phyloP scores from a whole-genome alignment of 1,140 invertebrate genomes.

The Trigoniulus corallinus region DNA sequence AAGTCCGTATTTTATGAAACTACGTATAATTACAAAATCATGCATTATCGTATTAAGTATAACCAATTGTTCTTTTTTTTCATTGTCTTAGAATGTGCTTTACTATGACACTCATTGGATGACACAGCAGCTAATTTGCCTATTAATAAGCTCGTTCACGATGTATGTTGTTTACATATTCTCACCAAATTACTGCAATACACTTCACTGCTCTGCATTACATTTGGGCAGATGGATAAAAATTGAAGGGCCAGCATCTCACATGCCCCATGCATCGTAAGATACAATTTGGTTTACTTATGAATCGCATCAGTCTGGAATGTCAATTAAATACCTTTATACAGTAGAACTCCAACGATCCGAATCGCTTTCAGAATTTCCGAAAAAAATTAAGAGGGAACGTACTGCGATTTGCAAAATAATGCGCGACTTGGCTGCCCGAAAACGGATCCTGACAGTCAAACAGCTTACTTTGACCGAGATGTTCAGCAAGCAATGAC shows the following conservation, averaged over 20 bases:
- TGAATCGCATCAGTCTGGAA: not conserved
- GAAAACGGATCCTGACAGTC: no score
- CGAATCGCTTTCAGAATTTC: no score
- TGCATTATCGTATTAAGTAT: constrained; percentile 6
- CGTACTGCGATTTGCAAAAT: no score
- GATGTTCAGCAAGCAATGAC: no score
- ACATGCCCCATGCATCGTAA: constrained; percentile 40
- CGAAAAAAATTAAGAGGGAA: no score
- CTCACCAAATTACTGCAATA: constrained; percentile 64
- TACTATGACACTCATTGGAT: constrained; percentile 74
- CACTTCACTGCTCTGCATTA: constrained; percentile 66
- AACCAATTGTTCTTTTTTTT: constrained; percentile 12
- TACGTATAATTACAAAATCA: no score
- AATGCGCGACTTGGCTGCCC: no score
- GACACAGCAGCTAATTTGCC: constrained; percentile 59
- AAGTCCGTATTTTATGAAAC: no score
- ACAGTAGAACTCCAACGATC: no score
- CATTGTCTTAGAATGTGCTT: constrained; percentile 48
- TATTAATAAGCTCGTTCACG: constrained; percentile 64
- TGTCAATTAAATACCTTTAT: not conserved
- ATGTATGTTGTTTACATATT: constrained; percentile 62
- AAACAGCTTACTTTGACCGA: no score
- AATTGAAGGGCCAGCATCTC: constrained; percentile 42
- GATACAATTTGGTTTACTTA: constrained; percentile 12
- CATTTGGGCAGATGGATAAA: constrained; percentile 76